Percentiles rank a stretch among this genome's conserved stretches.
Conservation (phyloP, 2,113 vertebrate species). For the Corythaeola cristata region DNA sequence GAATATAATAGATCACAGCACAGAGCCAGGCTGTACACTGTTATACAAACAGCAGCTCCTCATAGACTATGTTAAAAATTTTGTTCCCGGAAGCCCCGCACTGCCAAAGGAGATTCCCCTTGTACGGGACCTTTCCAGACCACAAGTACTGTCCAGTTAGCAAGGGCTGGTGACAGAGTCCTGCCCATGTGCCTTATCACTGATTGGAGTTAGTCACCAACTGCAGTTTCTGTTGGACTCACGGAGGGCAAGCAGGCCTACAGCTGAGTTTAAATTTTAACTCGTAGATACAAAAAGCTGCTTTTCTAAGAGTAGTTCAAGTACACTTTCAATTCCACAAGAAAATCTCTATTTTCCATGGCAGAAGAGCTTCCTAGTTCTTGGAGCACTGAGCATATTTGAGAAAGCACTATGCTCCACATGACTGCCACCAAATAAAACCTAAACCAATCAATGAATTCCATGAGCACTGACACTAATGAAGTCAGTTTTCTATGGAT, state of each 20-base stretch:
- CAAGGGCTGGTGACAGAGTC: neutral
- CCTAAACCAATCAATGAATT: neutral
- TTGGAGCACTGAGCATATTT: neutral
- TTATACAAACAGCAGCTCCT: neutral
- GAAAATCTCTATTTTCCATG: neutral
- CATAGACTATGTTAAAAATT: neutral
- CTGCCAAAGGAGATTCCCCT: neutral
- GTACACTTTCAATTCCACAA: neutral
- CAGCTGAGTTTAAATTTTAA: conserved; percentile 15
- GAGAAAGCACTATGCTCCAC: neutral
- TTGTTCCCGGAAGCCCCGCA: neutral
- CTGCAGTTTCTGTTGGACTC: conserved; percentile 2
- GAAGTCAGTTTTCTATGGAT: neutral
- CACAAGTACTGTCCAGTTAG: neutral
- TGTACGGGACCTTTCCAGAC: neutral
- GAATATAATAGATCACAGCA: neutral
- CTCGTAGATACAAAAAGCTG: neutral
- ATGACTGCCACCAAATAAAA: neutral
- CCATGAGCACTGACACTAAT: neutral
- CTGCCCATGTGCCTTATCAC: neutral
- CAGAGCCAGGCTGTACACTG: neutral
- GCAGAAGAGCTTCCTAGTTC: neutral
- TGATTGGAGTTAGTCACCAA: neutral
- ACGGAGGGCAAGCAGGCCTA: neutral
- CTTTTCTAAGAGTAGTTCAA: neutral